Conservation (phyloP, 2,797 vertebrate genomes). For the Malurus leucopterus region DNA sequence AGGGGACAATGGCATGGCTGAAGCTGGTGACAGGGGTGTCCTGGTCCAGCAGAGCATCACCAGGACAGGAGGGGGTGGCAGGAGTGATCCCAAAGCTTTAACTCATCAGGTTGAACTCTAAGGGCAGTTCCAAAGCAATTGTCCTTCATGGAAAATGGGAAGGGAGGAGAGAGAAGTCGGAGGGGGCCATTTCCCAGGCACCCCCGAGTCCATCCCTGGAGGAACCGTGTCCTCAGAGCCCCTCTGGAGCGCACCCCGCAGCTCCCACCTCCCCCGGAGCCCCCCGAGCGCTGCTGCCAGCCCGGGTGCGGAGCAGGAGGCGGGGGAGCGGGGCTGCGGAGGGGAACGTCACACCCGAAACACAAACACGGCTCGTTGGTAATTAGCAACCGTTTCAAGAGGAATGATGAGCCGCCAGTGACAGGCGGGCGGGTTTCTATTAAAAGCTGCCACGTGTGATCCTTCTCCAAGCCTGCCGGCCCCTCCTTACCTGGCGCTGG, state of each 20-base stretch:
- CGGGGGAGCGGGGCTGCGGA: background rate
- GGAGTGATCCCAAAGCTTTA: background rate
- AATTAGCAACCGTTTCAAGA: constrained; percentile 60
- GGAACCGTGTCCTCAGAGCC: background rate
- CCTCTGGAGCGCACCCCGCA: background rate
- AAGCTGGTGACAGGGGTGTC: too few relatives aligned
- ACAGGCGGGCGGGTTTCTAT: constrained; percentile 59
- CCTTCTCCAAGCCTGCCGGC: constrained; percentile 43
- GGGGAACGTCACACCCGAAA: constrained; percentile 18
- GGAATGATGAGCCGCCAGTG: constrained; percentile 48
- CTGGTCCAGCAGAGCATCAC: background rate
- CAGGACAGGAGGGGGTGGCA: background rate
- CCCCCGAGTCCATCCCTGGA: background rate
- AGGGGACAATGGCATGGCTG: rapidly evolving
- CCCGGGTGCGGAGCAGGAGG: background rate
- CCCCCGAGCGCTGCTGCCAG: rapidly evolving
- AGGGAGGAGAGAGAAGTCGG: background rate
- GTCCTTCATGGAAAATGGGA: background rate
- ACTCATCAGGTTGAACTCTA: background rate
- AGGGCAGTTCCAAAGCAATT: background rate
- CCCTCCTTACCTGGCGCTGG: constrained; percentile 43
- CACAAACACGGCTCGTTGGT: constrained; percentile 30
- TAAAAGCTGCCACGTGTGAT: constrained; percentile 66
- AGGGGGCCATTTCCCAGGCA: background rate
- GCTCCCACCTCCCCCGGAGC: background rate